Evolutionary conservation across 1,140 invertebrate genomes (phyloP), one percentile per base, ranked within the genome.

Genomic region (Marisa cornuarietis): DNA sequence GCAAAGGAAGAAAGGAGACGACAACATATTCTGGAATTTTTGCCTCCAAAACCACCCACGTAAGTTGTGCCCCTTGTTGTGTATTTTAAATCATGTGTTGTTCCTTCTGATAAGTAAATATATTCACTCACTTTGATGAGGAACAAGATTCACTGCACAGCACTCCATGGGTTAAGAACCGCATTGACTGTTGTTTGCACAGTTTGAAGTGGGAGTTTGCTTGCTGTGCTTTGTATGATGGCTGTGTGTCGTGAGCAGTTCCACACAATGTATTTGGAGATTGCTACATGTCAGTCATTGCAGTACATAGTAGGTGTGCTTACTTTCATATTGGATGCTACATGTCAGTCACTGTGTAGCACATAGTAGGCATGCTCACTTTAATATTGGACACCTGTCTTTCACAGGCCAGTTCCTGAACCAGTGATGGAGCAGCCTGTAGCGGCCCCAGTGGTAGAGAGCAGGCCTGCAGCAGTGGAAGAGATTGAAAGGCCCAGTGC

Each of bases 11-110:
- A 87, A 42, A 86, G 84, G 69, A 86, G 88, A 77, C 79, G 85
- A 74, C 83, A 85, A 76, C 85, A 88, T 63, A 90, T 90, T 77
- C 83, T 87, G 74, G 88, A 91, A 80, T 91, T 90, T 83, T 82
- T 89, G 77, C 89, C 89, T 58, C 88, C 89, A 71, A 85, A 86
- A 82, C 84, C 88, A 83, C 87, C 87, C 13, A 78, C 71, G 87
- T 88, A 81, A 83, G 86, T 6, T 86, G 49, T n/a, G 42, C 52
- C 24, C 24, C 51, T 71, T 26, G 8, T 76, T 24, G 5, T 18
- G 20, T 62, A 31, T 76, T 18, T 51, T 71, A n/a, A 7, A 22
- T 20, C 11, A 42, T 51, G 16, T 73, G 14, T 73, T 42, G 51
- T n/a, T 42, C 31, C 6, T 0, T 2, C 31, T 42, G n/a, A n/a